Conservation (phyloP, 2,888 invertebrate species). For the Cataglyphis albicans region DNA sequence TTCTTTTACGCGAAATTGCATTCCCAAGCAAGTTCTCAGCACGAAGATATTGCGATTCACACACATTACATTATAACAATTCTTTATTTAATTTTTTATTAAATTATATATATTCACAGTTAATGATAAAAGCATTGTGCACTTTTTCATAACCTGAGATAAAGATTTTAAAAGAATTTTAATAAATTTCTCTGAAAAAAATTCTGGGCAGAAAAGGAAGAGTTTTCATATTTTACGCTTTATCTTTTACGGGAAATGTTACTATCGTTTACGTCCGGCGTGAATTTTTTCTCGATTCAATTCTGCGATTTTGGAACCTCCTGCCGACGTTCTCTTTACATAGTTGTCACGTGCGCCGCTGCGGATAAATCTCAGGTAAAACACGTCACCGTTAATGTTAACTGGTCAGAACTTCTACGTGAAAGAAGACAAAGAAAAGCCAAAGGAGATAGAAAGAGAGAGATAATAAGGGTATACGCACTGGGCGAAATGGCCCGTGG, state of each 20-base stretch:
- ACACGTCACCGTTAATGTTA: constrained; percentile 41
- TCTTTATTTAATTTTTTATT: neutral
- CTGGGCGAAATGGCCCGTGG: constrained; percentile 68
- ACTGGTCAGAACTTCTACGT: constrained; percentile 22
- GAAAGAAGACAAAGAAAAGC: constrained; percentile 61
- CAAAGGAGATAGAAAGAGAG: constrained; percentile 2
- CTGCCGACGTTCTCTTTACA: neutral
- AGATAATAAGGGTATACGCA: constrained; percentile 21
- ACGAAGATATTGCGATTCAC: neutral
- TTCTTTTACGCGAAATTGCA: neutral
- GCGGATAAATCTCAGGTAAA: constrained; percentile 34
- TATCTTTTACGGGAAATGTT: neutral
- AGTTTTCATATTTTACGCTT: neutral
- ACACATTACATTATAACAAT: neutral
- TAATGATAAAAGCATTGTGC: neutral
- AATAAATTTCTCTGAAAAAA: neutral
- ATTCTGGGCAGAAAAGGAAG: neutral
- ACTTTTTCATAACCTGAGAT: neutral
- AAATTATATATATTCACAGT: neutral
- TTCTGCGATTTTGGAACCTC: neutral
- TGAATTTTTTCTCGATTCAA: neutral
- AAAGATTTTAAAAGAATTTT: neutral
- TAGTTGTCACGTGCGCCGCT: neutral
- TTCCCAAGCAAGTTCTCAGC: neutral
- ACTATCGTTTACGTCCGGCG: no score